Evolutionary conservation across 1,140 invertebrate species (phyloP), one percentile per base, ranked within the genome.

Genomic region (Charaxes varanes): DNA sequence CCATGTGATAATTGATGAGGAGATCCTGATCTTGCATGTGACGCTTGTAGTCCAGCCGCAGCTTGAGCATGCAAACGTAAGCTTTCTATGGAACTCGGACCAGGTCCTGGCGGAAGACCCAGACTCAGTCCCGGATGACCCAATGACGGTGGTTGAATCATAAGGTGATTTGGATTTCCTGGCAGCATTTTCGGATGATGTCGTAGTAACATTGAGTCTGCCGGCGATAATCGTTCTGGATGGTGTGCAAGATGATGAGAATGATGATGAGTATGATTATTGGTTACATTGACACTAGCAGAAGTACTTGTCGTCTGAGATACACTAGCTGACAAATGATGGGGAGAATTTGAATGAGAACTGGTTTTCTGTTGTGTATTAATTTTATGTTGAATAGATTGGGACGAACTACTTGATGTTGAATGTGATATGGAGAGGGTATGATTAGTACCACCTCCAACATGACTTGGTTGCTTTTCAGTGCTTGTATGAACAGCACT

Each of bases 351-450:
- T 11, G 86, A 85, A 50, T 87, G 81, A 4, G 80, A 66, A 53
- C 60, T 82, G 5, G 58, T 50, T 53, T 86, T 86, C 41, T 86
- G 84, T 45, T 85, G 82, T 12, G 82, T 85, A 58, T 86, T 86
- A 6, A 87, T 86, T 64, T 88, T 88, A 44, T 88, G 87, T 42
- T 87, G 86, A 37, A 87, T 87, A 22, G 87, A 88, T 60, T 85
- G 88, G 52, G 82, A 87, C 27, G 85, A 87, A 72, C 87, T 89
- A 15, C 87, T 89, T 18, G 87, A 88, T 6, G 88, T 88, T 4
- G 88, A 89, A 60, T 90, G 89, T 2, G 87, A 89, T 54, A 90
- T 89, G 3, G 88, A 89, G 26, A 89, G 84, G 8, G 87, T 87
- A 54, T 86, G 86, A 46, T 86, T 87, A 11, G 85, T 80, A 6